Percentiles rank a stretch among this genome's conserved stretches.
Conservation (phyloP, 2,113 vertebrate genomes). For the Hippocampus comes region DNA sequence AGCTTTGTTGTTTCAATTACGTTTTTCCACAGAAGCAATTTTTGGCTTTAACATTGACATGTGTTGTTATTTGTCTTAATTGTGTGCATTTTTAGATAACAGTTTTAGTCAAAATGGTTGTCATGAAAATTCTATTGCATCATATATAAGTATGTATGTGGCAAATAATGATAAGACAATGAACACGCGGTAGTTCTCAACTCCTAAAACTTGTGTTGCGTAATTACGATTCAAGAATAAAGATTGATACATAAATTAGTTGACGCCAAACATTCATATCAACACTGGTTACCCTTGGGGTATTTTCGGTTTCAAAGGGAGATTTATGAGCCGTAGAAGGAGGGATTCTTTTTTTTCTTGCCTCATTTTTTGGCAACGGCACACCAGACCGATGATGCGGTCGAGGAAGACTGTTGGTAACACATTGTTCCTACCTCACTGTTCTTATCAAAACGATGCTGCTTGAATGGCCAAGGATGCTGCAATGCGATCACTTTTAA, state of each 20-base stretch:
- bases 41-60: not conserved
- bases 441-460: conserved; percentile 12
- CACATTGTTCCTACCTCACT: conserved; percentile 14
- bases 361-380: conserved; percentile 26
- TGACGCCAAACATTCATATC: conserved; percentile 23
- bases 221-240: not conserved
- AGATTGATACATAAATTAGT: not conserved
- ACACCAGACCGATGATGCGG: conserved; percentile 18
- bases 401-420: conserved; percentile 18
- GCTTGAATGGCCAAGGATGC: conserved; percentile 32
- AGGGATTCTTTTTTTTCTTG: conserved; percentile 25
- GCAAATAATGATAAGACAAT: not conserved
- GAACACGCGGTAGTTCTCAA: not conserved
- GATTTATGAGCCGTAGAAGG: conserved; percentile 49
- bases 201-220: not conserved
- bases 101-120: not conserved
- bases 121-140: no score
- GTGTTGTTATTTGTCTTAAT: not conserved
- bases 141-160: not conserved
- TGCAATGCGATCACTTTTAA: conserved; percentile 39
- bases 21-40: not conserved
- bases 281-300: conserved; percentile 18
- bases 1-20: not conserved
- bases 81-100: not conserved
- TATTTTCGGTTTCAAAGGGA: conserved; percentile 34